Base-by-base conservation (phyloP, 2,113 vertebrate species). In the Stegastes partitus region DNA sequence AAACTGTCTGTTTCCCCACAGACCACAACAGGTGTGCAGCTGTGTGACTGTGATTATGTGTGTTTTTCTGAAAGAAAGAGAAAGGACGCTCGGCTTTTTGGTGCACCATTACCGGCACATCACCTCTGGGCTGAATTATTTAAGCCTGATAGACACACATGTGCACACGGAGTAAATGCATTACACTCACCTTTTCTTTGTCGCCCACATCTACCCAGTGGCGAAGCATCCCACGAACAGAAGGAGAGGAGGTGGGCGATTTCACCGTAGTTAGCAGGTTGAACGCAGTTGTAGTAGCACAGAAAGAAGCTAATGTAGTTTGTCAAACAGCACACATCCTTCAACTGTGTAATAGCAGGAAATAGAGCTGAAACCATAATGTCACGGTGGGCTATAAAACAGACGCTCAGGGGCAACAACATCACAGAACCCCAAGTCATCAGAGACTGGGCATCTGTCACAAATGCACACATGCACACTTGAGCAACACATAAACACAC, bases 81-180 rank as follows among this genome's bases (percentile, higher is more conserved):
- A 77, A 22, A 57, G 62, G 22, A 14, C 18, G 59, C 39, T 62
- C 2, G 6, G 15, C 45, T 66, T 68, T 47, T 62, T 55, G 67
- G 74, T 5, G 10, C 65, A 50, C 68, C 62, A 84, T 87, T 84
- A 85, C 63, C 65, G 74, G 75, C 55, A 66, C 53, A 81, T 65
- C 87, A 82, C 59, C 49, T 85, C 79, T 50, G 25, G 44, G 51
- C 56, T 90, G 68, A 88, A 87, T 88, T 76, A 89, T 89, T 86
- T 59, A 84, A 61, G 63, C 26, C 23, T 14, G 23, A 82, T 34
- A 81, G 74, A 68, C 77, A 82, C 62, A 75, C 22, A 16, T 10
- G 22, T 47, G 44, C 55, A 56, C 49, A 71, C 73, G 57, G 34
- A 59, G 65, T 62, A 67, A 83, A 79, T 55, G 68, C 70, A 67